Conservation (phyloP, 1,140 invertebrate species). For the Caenorhabditis briggsae region DNA sequence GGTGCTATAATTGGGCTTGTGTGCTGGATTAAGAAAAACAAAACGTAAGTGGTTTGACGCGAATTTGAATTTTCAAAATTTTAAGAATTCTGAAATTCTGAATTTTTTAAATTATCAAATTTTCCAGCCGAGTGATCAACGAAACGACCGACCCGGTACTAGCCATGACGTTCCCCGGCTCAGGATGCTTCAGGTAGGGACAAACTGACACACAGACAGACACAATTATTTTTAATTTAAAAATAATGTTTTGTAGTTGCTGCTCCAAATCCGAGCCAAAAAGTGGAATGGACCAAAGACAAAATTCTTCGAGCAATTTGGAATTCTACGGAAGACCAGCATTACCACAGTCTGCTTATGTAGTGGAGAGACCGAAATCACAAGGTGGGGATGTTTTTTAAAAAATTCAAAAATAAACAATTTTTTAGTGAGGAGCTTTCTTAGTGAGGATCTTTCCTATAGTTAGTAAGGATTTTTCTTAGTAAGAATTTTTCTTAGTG, state of each 20-base stretch:
- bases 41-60: not conserved
- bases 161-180: not conserved
- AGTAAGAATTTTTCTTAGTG: too few relatives aligned
- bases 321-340: constrained; percentile 12
- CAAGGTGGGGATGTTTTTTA: not conserved
- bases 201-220: not conserved
- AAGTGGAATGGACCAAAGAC: not conserved
- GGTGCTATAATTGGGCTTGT: not conserved
- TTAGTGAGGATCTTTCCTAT: too few relatives aligned
- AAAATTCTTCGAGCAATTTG: constrained; percentile 42
- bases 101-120: not conserved
- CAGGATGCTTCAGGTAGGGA: not conserved
- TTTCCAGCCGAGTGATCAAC: constrained; percentile 10
- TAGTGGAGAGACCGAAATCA: not conserved
- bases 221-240: too few relatives aligned
- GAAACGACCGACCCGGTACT: constrained; percentile 5
- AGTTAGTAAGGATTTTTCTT: too few relatives aligned
- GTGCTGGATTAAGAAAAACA: not conserved
- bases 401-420: too few relatives aligned
- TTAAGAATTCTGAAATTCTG: not conserved
- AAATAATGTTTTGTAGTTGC: not conserved
- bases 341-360: constrained; percentile 10
- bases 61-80: not conserved
- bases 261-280: constrained; percentile 1
- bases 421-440: too few relatives aligned